Percentiles rank a stretch among this genome's conserved stretches.
These are phyloP conservation scores for Scleropages formosus DNA, from an alignment of 2,797 vertebrate species.

Conservation along the genomic window DNA sequence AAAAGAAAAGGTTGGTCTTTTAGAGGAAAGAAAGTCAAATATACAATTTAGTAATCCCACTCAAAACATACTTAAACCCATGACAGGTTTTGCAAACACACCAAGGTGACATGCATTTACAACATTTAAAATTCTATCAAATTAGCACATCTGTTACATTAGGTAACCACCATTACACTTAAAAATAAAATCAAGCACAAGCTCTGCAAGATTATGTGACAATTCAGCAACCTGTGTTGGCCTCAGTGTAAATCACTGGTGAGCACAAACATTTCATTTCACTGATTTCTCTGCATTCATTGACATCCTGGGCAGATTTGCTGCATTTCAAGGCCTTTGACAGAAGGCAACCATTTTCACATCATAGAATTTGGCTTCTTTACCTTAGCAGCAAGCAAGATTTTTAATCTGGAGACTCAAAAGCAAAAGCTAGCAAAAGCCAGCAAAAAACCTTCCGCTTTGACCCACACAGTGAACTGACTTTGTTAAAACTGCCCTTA, in stretches of 20 bases:
- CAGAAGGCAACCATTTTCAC: constrained; percentile 19
- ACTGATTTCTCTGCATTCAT: background rate
- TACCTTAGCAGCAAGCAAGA: background rate
- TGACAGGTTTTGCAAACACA: constrained; percentile 61
- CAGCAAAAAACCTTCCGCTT: no score
- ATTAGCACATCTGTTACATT: constrained; percentile 67
- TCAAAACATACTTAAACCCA: constrained; percentile 56
- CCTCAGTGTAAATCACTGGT: constrained; percentile 9
- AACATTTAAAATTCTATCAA: constrained; percentile 71
- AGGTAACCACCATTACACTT: constrained; percentile 57
- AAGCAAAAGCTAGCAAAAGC: no score
- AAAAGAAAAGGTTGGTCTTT: constrained; percentile 35
- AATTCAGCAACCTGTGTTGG: constrained; percentile 74
- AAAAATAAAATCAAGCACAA: constrained; percentile 55
- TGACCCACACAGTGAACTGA: background rate
- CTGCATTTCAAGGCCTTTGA: constrained; percentile 4
- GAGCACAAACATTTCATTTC: background rate
- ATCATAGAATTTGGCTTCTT: background rate
- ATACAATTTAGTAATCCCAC: constrained; percentile 46
- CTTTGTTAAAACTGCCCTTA: background rate
- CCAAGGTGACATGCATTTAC: constrained; percentile 76
- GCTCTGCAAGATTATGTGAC: constrained; percentile 65
- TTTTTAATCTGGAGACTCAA: background rate
- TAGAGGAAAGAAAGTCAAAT: constrained; percentile 58
- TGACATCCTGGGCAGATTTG: background rate